phyloP scores from a whole-genome alignment of 2,888 invertebrate genomes.

The Fragum sueziense region DNA sequence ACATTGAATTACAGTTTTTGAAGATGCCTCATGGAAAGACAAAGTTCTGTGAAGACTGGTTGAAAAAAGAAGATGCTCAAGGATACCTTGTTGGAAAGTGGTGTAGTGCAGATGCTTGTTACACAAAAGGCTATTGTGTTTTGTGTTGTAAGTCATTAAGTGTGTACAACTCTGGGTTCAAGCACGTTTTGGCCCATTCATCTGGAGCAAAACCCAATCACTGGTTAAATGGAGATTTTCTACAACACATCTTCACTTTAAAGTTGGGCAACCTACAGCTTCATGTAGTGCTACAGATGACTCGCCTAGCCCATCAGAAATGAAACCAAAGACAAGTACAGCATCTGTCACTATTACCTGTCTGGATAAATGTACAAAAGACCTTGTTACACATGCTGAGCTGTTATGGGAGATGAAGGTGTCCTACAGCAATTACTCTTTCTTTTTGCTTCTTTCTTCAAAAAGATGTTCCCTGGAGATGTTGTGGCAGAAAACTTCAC shows the following conservation, averaged over 20 bases:
- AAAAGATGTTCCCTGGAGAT: constrained; percentile 45
- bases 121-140: constrained; percentile 37
- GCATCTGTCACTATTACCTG: constrained; percentile 9
- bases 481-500: constrained; percentile 35
- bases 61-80: constrained; percentile 44
- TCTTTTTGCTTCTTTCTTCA: constrained; percentile 27
- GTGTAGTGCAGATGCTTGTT: constrained; percentile 44
- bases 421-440: constrained; percentile 33
- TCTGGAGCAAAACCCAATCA: constrained; percentile 30
- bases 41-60: constrained; percentile 40
- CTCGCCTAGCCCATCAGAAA: constrained; percentile 22
- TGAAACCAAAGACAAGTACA: constrained; percentile 29
- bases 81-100: constrained; percentile 42
- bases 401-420: constrained; percentile 46
- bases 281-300: constrained; percentile 35
- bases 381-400: constrained; percentile 30
- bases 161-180: constrained; percentile 41
- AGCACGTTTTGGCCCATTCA: constrained; percentile 39
- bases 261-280: constrained; percentile 18
- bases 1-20: background rate
- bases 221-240: constrained; percentile 30
- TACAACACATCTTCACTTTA: constrained; percentile 26
- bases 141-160: constrained; percentile 35
- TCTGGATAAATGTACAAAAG: constrained; percentile 41
- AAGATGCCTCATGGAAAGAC: constrained; percentile 45